Base-by-base conservation (phyloP, 2,888 invertebrate species). In the Trachelus iudaicus region DNA sequence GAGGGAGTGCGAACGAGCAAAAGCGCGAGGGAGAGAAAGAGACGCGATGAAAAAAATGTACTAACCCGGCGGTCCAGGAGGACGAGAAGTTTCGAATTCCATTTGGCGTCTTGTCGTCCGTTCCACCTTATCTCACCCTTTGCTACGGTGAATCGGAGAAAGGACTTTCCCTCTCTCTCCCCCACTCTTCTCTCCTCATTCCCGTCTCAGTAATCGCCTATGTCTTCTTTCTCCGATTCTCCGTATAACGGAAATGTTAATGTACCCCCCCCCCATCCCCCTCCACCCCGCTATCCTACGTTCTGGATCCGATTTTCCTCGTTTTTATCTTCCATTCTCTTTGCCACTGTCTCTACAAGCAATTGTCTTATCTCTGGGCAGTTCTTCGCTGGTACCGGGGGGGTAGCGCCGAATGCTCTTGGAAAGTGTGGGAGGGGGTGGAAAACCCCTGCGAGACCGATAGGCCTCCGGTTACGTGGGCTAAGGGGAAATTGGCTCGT, bases 21-120 rank as follows among this genome's bases (percentile, higher is more conserved):
- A 15, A 15, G 40, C 13, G 40, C 15, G 1, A 40, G 15, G 1
- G 15, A 40, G 1, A 15, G 40, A 15, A 37, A 37, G 37, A 35
- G 35, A 35, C 3, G 37, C 1, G 37, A 37, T 37, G 37, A 4
- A 37, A 37, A 40, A 40, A 40, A 40, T 40, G 4, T 6, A 40
- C 40, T 81, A 79, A 79, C 81, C 79, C 81, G 81, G 79, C 82
- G 80, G 81, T 40, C 15, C 40, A 40, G 15, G 40, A 40, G 40
- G 78, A 79, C 80, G 81, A 80, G 80, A 84, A 86, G 82, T 85
- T 85, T 81, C 83, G 81, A 86, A 87, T 85, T 85, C 85, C 82
- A 81, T 80, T 80, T 83, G 81, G 80, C 82, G 40, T 40, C 40
- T 40, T 15, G 6, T 1, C 40, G 40, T 40, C 40, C 40, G 15